These are phyloP conservation scores for Serranus cabrilla DNA, from an alignment of 2,797 vertebrate species.

Conservation along the genomic window DNA sequence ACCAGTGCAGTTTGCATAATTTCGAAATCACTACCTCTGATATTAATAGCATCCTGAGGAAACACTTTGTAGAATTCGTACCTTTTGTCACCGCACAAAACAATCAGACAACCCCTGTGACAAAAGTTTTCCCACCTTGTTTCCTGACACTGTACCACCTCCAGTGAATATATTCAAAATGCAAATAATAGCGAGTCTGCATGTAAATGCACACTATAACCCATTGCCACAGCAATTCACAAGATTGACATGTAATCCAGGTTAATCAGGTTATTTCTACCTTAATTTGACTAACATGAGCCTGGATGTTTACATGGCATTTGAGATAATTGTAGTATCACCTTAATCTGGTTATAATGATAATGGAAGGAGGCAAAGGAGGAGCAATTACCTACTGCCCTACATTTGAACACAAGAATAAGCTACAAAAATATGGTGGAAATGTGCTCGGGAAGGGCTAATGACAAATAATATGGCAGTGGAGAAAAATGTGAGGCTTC, in stretches of 20 bases:
- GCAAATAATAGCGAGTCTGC: not conserved
- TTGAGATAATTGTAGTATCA: constrained; percentile 60
- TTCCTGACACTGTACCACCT: not conserved
- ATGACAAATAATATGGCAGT: constrained; percentile 43
- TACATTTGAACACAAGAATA: constrained; percentile 43
- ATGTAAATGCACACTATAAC: constrained; percentile 12
- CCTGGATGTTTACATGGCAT: constrained; percentile 53
- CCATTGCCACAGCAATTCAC: constrained; percentile 29
- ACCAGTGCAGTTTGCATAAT: not conserved
- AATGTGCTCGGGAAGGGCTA: constrained; percentile 17
- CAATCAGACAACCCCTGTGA: constrained; percentile 4
- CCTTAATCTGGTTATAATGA: constrained; percentile 56
- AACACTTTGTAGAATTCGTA: constrained; percentile 8
- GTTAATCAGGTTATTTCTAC: constrained; percentile 60
- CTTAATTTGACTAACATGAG: constrained; percentile 62
- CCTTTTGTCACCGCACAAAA: constrained; percentile 13
- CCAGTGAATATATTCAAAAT: constrained; percentile 7
- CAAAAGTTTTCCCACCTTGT: constrained; percentile 1
- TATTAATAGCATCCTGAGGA: constrained; percentile 14
- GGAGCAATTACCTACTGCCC: constrained; percentile 57
- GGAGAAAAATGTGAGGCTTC: constrained; percentile 35
- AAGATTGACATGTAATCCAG: constrained; percentile 47
- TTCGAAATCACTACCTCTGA: constrained; percentile 18
- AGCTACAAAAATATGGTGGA: constrained; percentile 10
- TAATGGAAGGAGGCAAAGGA: constrained; percentile 50